Base-by-base conservation (phyloP, 2,797 vertebrate species). In the Synanceia verrucosa region DNA sequence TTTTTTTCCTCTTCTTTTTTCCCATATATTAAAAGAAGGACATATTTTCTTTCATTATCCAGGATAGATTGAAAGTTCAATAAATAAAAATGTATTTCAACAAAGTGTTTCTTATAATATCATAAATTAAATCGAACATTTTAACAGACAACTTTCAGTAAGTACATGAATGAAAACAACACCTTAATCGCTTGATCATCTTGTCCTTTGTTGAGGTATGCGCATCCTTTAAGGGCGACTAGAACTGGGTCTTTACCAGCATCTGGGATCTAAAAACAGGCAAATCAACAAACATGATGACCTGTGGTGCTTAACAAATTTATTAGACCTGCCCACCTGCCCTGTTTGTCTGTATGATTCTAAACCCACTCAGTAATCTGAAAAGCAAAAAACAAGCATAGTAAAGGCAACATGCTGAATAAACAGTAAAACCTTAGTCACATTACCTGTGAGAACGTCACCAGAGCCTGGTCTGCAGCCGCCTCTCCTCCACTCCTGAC, bases 101-200 rank as follows among this genome's bases (percentile, higher is more conserved):
- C 16, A 24, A 3, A 31, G 6, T 21, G 6, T 36, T 60, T 37
- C 11, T 19, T 37, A 26, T 28, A 11, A 11, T 11, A 51, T 16
- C 3, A 12, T 16, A 9, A 48, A 65, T 6, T 33, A 31, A 39
- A 60, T 28, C 1, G n/a, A 23, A 46, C 9, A 33, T 21, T 7
- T 59, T 46, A 0, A 50, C 34, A 58, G 18, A 55, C 3, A 63
- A 4, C 57, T 47, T 19, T 52, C 13, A 62, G 11, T 21, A 36
- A 4, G 6, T 53, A 9, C 65, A 68, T 26, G 0, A 0, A 68
- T 24, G 90, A 84, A 36, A 79, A 99, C n/a, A n/a, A n/a, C n/a
- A n/a, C 98, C 96, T 97, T 93, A 55, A 92, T 92, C 70, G 96
- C 94, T 86, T 96, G 80, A 69, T 95, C 93, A 51, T 90, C 36